A percentile compares a stretch with the other conserved stretches of the same genome.
Evolutionary conservation across 2,113 vertebrate genomes (phyloP).

Genomic region (Anhinga anhinga): DNA sequence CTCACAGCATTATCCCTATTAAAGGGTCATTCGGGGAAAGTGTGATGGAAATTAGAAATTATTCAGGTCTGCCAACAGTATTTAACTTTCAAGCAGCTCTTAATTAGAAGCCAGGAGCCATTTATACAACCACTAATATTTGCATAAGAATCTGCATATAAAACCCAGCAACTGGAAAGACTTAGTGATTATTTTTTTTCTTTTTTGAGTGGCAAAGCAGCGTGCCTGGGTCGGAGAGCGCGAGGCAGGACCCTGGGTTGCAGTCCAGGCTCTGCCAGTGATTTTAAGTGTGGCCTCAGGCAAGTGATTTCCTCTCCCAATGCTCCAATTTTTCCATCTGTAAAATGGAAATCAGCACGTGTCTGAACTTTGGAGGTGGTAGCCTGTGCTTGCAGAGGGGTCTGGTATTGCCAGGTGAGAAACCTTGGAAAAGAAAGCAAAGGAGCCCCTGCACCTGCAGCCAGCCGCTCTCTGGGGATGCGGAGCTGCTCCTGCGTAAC

Average conservation of each 20-base stretch:
- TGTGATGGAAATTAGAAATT: slow-evolving; percentile 39
- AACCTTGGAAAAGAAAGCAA: neutral
- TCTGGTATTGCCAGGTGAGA: neutral
- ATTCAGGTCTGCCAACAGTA: slow-evolving; percentile 22
- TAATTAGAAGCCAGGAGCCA: slow-evolving; percentile 55
- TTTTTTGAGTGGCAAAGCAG: neutral
- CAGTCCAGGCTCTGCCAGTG: neutral
- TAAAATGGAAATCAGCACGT: neutral
- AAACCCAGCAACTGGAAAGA: neutral
- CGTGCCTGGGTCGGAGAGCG: accelerated
- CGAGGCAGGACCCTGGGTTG: neutral
- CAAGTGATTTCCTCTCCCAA: neutral
- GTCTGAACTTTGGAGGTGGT: neutral
- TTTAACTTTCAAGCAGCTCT: slow-evolving; percentile 56
- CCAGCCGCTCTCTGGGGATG: neutral
- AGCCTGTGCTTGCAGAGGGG: neutral
- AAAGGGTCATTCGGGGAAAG: slow-evolving; percentile 52
- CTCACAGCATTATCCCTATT: slow-evolving; percentile 23
- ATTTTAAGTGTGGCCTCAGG: neutral
- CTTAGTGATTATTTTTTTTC: neutral
- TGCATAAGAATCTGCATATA: slow-evolving; percentile 19
- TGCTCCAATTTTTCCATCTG: neutral
- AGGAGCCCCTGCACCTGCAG: neutral
- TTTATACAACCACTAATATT: slow-evolving; percentile 35
- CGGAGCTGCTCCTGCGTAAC: neutral